Base-by-base conservation (phyloP, 2,797 vertebrate species). In the Tapera naevia region DNA sequence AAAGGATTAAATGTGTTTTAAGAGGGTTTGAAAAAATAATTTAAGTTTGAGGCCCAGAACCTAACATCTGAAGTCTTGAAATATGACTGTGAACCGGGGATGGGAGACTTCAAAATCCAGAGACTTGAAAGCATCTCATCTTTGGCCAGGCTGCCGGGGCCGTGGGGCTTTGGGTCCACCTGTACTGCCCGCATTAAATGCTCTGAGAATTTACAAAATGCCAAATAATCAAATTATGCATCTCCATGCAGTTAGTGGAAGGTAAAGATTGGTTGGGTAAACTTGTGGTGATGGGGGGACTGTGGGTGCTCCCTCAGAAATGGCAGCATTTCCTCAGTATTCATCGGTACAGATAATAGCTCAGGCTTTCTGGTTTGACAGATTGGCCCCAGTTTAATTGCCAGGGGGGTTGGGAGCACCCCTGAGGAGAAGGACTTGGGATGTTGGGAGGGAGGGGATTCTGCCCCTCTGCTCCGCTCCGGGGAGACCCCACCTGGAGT, bases 1-100 rank as follows among this genome's bases (percentile, higher is more conserved):
- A 94, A 96, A 93, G 95, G 94, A 95, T 96, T 97, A 96, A 81
- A 94, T 66, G 80, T 74, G 6, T 94, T 95, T 95, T 95, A 94
- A 94, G 70, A 81, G 89, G 62, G 81, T 53, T 92, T 73, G 89
- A 89, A 87, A 91, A 95, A 92, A 92, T 91, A 83, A 94, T 92
- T 96, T 82, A 91, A 94, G 87, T 33, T 70, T 75, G 94, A 66
- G 89, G 89, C 90, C 80, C 91, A 12, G 15, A 82, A 85, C 88
- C 37, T 32, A 87, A 43, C 56, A 71, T 91, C 62, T 84, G 57
- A 96, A 94, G 51, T 11, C 37, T 65, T 92, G 80, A 95, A 91
- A 78, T 69, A 41, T 54, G 67, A 72, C 91, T 62, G 23, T 56
- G 88, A 64, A 62, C 56, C 61, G 58, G 67, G 21, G 45, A 86